A percentile compares a stretch with the other conserved stretches of the same genome.
These are phyloP conservation scores for Cheilosia grossa DNA, from an alignment of 2,888 invertebrate species.

Conservation along the genomic window DNA sequence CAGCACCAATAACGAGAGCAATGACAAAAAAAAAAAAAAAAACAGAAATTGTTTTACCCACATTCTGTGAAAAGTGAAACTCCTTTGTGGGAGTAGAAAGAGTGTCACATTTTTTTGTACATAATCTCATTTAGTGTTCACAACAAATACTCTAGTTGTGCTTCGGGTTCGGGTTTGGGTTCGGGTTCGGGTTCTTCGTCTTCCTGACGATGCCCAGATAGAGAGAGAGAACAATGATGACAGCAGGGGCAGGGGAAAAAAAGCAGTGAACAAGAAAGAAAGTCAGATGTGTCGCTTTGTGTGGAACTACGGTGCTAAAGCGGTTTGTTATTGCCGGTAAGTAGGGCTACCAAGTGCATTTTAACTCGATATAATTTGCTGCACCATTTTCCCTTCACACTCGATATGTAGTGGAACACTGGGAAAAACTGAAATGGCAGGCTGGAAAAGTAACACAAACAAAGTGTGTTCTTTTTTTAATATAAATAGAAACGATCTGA, in stretches of 20 bases:
- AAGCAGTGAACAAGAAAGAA: conserved; percentile 6
- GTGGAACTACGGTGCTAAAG: conserved; percentile 46
- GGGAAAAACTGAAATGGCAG: too few relatives aligned
- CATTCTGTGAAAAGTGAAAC: conserved; percentile 57
- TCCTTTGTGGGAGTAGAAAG: conserved; percentile 34
- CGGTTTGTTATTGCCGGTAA: conserved; percentile 33
- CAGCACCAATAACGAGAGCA: not conserved
- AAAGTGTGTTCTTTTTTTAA: too few relatives aligned
- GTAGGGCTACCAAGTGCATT: conserved; percentile 19
- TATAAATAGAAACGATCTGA: too few relatives aligned
- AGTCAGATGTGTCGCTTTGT: conserved; percentile 43
- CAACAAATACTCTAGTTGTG: conserved; percentile 27
- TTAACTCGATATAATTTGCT: too few relatives aligned
- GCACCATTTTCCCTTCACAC: too few relatives aligned
- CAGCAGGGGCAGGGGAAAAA: too few relatives aligned
- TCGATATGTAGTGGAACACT: too few relatives aligned
- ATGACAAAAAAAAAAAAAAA: conserved; percentile 1
- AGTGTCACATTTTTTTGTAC: conserved; percentile 44
- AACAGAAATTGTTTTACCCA: conserved; percentile 63
- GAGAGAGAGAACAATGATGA: not conserved
- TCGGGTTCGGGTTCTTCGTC: not conserved
- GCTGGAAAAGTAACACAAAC: too few relatives aligned
- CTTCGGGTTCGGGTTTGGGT: conserved; percentile 2
- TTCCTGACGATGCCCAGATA: not conserved
- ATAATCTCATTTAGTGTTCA: conserved; percentile 70